Evolutionary conservation across 2,797 vertebrate genomes (phyloP).

Genomic region (Macroramphosus scolopax): DNA sequence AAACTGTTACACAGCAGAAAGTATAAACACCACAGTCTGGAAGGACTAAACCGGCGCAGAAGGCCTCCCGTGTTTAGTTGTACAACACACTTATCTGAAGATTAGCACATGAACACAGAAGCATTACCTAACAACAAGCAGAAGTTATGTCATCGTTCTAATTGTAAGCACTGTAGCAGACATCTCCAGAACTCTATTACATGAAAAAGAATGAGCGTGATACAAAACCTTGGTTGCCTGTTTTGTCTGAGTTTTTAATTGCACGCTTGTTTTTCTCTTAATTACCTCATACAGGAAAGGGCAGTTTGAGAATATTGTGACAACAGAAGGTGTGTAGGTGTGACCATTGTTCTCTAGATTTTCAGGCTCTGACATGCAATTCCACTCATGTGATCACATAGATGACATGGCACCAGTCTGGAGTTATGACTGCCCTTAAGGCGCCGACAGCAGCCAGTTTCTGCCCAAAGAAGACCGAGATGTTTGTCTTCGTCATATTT

Average conservation of each 20-base stretch:
- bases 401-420: conserved; percentile 4
- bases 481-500: conserved; percentile 16
- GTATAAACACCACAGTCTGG: conserved; percentile 27
- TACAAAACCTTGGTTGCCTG: too few species aligned
- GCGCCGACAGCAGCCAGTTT: conserved; percentile 4
- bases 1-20: conserved; percentile 47
- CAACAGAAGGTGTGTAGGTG: conserved; percentile 38
- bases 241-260: too few species aligned
- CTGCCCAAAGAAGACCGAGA: conserved; percentile 3
- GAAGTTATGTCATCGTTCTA: conserved; percentile 16
- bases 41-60: conserved; percentile 21
- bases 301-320: conserved; percentile 24
- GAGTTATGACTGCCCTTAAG: conserved; percentile 3
- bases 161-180: too few species aligned
- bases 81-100: conserved; percentile 22
- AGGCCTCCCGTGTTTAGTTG: conserved; percentile 25
- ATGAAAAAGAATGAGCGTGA: too few species aligned
- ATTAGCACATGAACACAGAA: conserved; percentile 2
- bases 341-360: conserved; percentile 22
- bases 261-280: background rate
- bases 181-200: too few species aligned
- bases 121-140: background rate
- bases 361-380: conserved; percentile 28
- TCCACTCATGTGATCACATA: conserved; percentile 11
- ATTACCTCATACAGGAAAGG: conserved; percentile 11